These are phyloP conservation scores for Australoheros facetus DNA, from an alignment of 2,797 vertebrate genomes.

Conservation along the genomic window DNA sequence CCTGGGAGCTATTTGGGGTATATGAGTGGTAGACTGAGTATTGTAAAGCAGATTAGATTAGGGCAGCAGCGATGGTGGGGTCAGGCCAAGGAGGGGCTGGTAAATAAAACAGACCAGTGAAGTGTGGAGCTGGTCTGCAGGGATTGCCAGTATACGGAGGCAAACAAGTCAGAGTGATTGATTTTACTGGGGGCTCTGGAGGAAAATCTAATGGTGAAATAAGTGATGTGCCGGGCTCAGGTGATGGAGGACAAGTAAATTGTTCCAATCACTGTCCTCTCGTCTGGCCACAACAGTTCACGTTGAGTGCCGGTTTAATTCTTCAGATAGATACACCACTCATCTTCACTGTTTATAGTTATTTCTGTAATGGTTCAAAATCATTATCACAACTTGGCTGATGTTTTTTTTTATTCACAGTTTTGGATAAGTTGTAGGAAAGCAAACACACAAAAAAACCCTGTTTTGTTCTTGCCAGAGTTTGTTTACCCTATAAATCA, in stretches of 20 bases:
- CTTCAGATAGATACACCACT: background rate
- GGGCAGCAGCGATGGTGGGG: conserved; percentile 15
- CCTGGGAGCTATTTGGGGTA: background rate
- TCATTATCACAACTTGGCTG: background rate
- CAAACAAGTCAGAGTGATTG: conserved; percentile 26
- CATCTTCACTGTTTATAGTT: background rate
- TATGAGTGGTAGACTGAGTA: background rate
- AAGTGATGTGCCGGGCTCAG: background rate
- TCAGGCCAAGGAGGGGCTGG: conserved; percentile 28
- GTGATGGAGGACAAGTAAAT: conserved; percentile 26
- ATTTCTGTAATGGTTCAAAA: background rate
- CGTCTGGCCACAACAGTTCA: background rate
- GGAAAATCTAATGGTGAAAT: conserved; percentile 24
- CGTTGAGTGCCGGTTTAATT: background rate
- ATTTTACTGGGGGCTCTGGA: conserved; percentile 25
- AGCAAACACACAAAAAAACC: background rate
- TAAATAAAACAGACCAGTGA: conserved; percentile 23
- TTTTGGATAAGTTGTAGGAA: background rate
- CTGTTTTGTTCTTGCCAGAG: background rate
- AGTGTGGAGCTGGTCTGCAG: conserved; percentile 26
- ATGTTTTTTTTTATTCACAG: background rate
- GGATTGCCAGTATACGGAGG: conserved; percentile 13
- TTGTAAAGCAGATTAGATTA: conserved; percentile 31
- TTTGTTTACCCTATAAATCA: conserved; percentile 17
- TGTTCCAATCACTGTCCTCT: background rate